phyloP scores from a whole-genome alignment of 2,888 invertebrate species.

The Ormia ochracea region DNA sequence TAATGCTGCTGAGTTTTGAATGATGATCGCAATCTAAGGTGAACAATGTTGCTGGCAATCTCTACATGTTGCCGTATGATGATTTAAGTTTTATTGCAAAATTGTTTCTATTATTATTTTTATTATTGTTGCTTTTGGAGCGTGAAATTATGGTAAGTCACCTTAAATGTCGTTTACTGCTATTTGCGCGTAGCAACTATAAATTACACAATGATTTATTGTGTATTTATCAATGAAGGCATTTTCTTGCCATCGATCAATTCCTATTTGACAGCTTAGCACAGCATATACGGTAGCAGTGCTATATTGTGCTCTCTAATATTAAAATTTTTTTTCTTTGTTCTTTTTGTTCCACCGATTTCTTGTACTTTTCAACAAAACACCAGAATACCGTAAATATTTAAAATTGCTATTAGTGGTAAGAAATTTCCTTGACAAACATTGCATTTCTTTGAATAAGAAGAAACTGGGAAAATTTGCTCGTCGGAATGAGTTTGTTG shows the following conservation, averaged over 20 bases:
- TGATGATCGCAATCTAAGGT: constrained; percentile 41
- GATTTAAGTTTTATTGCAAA: constrained; percentile 33
- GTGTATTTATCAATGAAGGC: constrained; percentile 64
- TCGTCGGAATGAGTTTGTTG: no score
- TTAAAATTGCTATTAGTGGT: not conserved
- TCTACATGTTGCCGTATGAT: constrained; percentile 18
- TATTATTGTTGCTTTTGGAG: constrained; percentile 52
- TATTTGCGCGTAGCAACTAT: constrained; percentile 65
- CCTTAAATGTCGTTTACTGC: constrained; percentile 63
- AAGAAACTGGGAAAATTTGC: no score
- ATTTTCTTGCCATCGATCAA: constrained; percentile 63
- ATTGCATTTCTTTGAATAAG: no score
- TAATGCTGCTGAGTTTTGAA: constrained; percentile 12
- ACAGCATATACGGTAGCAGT: constrained; percentile 54
- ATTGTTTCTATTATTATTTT: constrained; percentile 14
- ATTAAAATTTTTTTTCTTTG: not conserved
- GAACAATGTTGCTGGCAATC: constrained; percentile 30
- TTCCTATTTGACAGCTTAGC: constrained; percentile 61
- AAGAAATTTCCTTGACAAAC: no score
- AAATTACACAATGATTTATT: constrained; percentile 72
- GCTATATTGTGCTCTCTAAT: constrained; percentile 40
- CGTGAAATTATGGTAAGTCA: constrained; percentile 69
- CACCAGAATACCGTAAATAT: not conserved
- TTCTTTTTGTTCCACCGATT: not conserved
- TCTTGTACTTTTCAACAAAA: not conserved